Conservation (phyloP, 2,797 vertebrate species). For the Pyrocephalus nanus region DNA sequence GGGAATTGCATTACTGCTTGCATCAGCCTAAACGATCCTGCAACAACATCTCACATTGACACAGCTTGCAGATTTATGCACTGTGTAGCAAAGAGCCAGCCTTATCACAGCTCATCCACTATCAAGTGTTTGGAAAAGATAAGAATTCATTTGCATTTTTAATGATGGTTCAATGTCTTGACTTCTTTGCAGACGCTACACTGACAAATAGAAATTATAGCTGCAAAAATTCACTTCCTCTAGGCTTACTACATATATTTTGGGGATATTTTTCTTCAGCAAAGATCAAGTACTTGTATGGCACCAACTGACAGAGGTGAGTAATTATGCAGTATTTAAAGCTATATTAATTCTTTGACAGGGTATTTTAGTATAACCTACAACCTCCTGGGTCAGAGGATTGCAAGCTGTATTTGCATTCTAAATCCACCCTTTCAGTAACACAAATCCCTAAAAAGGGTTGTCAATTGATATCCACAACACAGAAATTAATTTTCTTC, state of each 20-base stretch:
- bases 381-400: not conserved
- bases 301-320: not conserved
- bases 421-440: not conserved
- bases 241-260: not conserved
- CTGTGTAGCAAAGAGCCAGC: not conserved
- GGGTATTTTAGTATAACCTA: slow-evolving; percentile 1
- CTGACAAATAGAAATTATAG: slow-evolving; percentile 45
- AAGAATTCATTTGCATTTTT: slow-evolving; percentile 81
- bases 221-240: slow-evolving; percentile 39
- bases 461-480: not conserved
- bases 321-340: not conserved
- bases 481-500: not conserved
- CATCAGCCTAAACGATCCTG: slow-evolving; percentile 51
- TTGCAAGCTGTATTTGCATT: not conserved
- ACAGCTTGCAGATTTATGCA: slow-evolving; percentile 53
- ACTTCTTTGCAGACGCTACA: slow-evolving; percentile 41
- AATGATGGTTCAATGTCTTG: slow-evolving; percentile 57
- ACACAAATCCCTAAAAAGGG: not conserved
- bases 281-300: not conserved
- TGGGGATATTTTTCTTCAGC: not conserved
- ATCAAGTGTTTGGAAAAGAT: slow-evolving; percentile 84
- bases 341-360: not conserved
- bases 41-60: slow-evolving; percentile 32
- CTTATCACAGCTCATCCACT: slow-evolving; percentile 81
- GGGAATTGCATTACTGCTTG: slow-evolving; percentile 43